Base-by-base conservation (phyloP, 2,888 invertebrate species). In the Molorchus minor region DNA sequence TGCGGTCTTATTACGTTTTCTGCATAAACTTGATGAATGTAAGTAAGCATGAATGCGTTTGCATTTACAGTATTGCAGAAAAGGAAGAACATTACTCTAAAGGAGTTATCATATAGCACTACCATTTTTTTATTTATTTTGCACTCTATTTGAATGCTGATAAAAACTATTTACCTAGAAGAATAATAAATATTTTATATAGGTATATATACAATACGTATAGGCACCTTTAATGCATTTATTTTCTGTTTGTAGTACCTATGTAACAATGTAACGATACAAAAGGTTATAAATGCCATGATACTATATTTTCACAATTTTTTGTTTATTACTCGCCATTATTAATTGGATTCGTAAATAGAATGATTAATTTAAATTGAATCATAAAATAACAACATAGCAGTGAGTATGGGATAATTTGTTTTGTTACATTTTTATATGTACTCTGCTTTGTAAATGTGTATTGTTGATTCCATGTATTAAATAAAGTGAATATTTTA, bases 1-100 rank as follows among this genome's bases (percentile, higher is more conserved):
- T 70, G 69, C 65, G 43, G 47, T 59, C 59, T 65, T 47, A 38
- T 60, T 49, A 59, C 62, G 68, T 64, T 72, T 69, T 66, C 56
- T 52, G 51, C 57, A 68, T 62, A 69, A 70, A 71, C 71, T n/a
- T 70, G 73, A 72, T 74, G 73, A 72, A 74, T 74, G 73, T 74
- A 64, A 74, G 73, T 74, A 67, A 33, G 17, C 46, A 25, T 12
- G 38, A n/a, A 15, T 16, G 12, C 15, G n/a, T 29, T 45, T 13
- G 17, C 17, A 17, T 16, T 45, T 17, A 29, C 19, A 12, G 19
- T 30, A 16, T 45, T 30, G 3, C 3, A 10, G 12, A 5, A 33
- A 17, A n/a, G 13, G n/a, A n/a, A n/a, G n/a, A n/a, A n/a, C n/a
- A n/a, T 20, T 30, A n/a, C 17, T 15, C 12, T 17, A 12, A 12